Conservation (phyloP, 30 jellyfish, hydroid and myxozoan species). For the Catostylus mosaicus region DNA sequence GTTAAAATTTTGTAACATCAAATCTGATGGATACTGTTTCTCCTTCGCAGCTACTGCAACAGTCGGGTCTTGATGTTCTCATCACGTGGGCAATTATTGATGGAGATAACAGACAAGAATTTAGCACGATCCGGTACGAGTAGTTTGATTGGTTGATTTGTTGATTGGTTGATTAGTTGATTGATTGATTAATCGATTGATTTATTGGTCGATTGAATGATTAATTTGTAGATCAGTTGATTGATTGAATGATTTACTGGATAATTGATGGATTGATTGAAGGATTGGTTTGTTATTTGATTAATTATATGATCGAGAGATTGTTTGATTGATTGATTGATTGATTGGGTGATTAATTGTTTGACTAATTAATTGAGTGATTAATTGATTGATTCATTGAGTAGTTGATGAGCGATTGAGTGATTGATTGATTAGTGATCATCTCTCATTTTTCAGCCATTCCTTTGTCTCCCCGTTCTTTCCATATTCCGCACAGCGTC, state of each 20-base stretch:
- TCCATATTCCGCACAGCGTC: conserved; percentile 86
- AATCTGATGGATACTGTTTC: too few species aligned
- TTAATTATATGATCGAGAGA: too few species aligned
- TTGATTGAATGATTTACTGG: not conserved
- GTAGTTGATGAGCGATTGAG: not conserved
- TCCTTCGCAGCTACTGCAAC: conserved; percentile 83
- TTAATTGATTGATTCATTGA: not conserved
- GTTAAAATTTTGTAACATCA: too few species aligned
- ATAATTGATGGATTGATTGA: not conserved
- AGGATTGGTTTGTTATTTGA: not conserved
- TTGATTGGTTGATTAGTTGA: not conserved
- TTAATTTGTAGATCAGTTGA: too few species aligned
- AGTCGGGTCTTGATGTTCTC: conserved; percentile 75
- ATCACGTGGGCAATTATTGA: conserved; percentile 62
- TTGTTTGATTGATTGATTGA: not conserved
- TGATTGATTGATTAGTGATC: not conserved
- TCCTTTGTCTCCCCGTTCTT: conserved; percentile 44
- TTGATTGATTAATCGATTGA: not conserved
- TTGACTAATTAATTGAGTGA: too few species aligned
- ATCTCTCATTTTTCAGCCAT: too few species aligned
- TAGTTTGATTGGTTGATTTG: not conserved
- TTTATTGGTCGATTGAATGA: not conserved
- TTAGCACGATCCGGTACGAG: conserved; percentile 30
- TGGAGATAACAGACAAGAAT: conserved; percentile 38
- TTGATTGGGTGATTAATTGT: not conserved